Base-by-base conservation (phyloP, 2,888 invertebrate genomes). In the Pachymerium ferrugineum region DNA sequence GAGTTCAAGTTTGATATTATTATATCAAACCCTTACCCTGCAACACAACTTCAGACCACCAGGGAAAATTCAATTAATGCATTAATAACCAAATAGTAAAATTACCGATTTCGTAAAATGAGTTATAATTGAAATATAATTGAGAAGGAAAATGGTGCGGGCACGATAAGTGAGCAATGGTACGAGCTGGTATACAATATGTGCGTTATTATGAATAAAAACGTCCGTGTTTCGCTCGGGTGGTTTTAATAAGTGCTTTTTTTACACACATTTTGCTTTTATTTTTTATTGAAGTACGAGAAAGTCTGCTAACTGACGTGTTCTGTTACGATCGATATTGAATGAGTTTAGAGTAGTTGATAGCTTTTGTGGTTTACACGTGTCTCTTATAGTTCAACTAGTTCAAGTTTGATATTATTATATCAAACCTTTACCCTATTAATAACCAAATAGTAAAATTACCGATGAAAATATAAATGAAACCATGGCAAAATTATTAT, bases 121-220 rank as follows among this genome's bases (percentile, higher is more conserved):
- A 62, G 62, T 62, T 25, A 62, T 62, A 62, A 62, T 62, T 62
- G 62, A 62, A 62, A 62, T 62, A 62, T 62, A 62, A 62, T 62
- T 62, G 28, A 62, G 62, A 62, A 62, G 62, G 62, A 62, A 62
- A 62, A 62, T 62, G 62, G 62, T 62, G 62, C 62, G 28, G 10
- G 62, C 62, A 28, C 62, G 62, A 62, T 62, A 62, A 62, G 62
- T 62, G 62, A 62, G 62, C 62, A 62, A 62, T 62, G 62, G 62
- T n/a, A n/a, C n/a, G n/a, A n/a, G n/a, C n/a, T 28, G 62, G 62
- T 62, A 28, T 62, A n/a, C n/a, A n/a, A n/a, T n/a, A 14, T 62
- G 62, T 28, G 62, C n/a, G 62, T 62, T 25, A 62, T 62, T 62
- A 62, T 62, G 62, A 62, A 62, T 62, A 28, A 62, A 62, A 62